Evolutionary conservation across 1,140 invertebrate genomes (phyloP).

Genomic region (Lanistes nyassanus): DNA sequence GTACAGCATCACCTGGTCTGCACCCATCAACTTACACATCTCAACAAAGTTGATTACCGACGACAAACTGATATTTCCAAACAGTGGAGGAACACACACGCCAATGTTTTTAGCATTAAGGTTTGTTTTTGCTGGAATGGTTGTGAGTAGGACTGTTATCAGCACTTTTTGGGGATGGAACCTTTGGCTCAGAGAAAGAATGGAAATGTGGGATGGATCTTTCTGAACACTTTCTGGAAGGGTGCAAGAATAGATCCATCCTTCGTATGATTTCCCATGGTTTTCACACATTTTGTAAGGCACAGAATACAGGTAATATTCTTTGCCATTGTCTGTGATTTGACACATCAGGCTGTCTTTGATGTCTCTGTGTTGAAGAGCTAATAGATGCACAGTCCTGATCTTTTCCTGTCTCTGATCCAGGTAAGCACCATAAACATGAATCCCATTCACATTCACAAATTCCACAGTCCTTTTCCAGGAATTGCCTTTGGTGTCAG

Average conservation of each 20-base stretch:
- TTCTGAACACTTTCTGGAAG: constrained; percentile 38
- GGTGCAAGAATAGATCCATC: constrained; percentile 57
- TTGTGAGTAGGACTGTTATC: constrained; percentile 9
- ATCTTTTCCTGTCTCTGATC: constrained; percentile 36
- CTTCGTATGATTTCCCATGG: constrained; percentile 56
- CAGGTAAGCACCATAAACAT: constrained; percentile 46
- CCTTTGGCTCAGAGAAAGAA: constrained; percentile 11
- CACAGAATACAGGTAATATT: constrained; percentile 28
- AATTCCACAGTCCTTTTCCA: constrained; percentile 1
- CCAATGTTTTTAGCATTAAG: constrained; percentile 69
- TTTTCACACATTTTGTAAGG: constrained; percentile 63
- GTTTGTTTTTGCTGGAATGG: constrained; percentile 5
- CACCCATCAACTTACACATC: constrained; percentile 57
- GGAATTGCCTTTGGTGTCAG: background rate
- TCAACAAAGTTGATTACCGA: constrained; percentile 63
- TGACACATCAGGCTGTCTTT: constrained; percentile 37
- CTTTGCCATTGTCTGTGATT: constrained; percentile 19
- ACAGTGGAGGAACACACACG: constrained; percentile 64
- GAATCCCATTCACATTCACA: constrained; percentile 26
- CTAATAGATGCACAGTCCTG: constrained; percentile 33
- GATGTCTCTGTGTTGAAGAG: constrained; percentile 31
- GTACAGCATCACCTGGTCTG: constrained; percentile 58
- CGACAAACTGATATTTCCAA: constrained; percentile 53
- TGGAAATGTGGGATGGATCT: background rate
- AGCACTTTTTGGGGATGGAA: constrained; percentile 3